Conservation (phyloP, 2,797 vertebrate genomes). For the Prunella strophiata region DNA sequence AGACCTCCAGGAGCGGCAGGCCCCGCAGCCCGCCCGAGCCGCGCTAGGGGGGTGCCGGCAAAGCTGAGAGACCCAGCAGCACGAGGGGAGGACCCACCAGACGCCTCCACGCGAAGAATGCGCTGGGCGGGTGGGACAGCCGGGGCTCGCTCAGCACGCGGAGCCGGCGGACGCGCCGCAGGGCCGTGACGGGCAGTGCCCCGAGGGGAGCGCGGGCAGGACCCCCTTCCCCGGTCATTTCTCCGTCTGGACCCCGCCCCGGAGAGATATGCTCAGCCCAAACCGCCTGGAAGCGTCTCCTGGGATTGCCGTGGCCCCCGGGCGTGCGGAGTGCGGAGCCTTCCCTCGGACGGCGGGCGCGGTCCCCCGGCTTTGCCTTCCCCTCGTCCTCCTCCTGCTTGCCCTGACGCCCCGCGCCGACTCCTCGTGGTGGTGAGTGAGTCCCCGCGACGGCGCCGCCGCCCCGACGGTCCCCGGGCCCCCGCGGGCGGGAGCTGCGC, state of each 20-base stretch:
- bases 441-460: slow-evolving; percentile 35
- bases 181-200: slow-evolving; percentile 42
- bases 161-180: neutral
- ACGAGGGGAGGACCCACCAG: too few relatives aligned
- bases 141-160: slow-evolving; percentile 39
- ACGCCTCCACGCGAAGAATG: too few relatives aligned
- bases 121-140: too few relatives aligned
- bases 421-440: slow-evolving; percentile 97
- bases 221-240: slow-evolving; percentile 26
- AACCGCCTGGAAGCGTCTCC: slow-evolving; percentile 77
- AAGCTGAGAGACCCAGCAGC: too few relatives aligned
- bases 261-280: slow-evolving; percentile 83
- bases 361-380: slow-evolving; percentile 73
- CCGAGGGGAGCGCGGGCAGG: slow-evolving; percentile 39
- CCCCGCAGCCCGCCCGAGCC: neutral
- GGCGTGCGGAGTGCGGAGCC: slow-evolving; percentile 63
- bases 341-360: slow-evolving; percentile 71
- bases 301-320: slow-evolving; percentile 72
- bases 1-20: neutral
- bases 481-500: neutral
- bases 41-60: neutral
- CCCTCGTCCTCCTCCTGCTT: slow-evolving; percentile 85
- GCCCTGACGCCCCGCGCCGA: slow-evolving; percentile 89
- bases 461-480: neutral
- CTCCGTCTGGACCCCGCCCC: slow-evolving; percentile 33